These are phyloP conservation scores for Frankliniella fusca DNA, from an alignment of 2,888 invertebrate species.

Conservation along the genomic window DNA sequence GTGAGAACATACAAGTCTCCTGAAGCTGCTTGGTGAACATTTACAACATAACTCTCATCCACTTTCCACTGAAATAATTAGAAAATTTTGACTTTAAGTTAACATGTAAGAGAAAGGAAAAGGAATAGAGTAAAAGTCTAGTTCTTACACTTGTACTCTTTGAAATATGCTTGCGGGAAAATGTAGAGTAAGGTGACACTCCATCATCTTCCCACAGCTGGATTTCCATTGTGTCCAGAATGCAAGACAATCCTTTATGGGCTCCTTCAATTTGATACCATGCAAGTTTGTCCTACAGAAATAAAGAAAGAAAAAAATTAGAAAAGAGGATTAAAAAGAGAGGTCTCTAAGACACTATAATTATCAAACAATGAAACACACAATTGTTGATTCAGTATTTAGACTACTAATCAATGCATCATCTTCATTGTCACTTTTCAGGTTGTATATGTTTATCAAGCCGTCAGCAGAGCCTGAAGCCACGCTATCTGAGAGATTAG, in stretches of 20 bases:
- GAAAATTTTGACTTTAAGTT: constrained; percentile 88
- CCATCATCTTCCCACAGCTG: too few species aligned
- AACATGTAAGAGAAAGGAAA: constrained; percentile 85
- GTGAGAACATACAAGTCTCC: constrained; percentile 69
- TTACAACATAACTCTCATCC: constrained; percentile 80
- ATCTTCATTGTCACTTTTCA: constrained; percentile 68
- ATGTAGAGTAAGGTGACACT: too few species aligned
- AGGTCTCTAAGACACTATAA: not conserved
- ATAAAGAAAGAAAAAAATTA: constrained; percentile 4
- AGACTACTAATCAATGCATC: constrained; percentile 72
- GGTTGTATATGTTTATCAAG: constrained; percentile 76
- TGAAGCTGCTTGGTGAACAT: constrained; percentile 84
- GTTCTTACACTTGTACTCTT: constrained; percentile 42
- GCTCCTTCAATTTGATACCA: constrained; percentile 58
- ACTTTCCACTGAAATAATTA: constrained; percentile 74
- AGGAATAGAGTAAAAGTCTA: constrained; percentile 53
- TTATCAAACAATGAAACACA: constrained; percentile 42
- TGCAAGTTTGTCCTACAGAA: constrained; percentile 49
- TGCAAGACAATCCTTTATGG: constrained; percentile 51
- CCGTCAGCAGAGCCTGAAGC: constrained; percentile 79
- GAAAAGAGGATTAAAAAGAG: not conserved
- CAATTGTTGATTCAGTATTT: constrained; percentile 75
- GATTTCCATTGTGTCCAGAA: constrained; percentile 29
- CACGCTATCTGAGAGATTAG: constrained; percentile 59
- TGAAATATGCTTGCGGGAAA: too few species aligned